A percentile compares a stretch with the other conserved stretches of the same genome.
These are phyloP conservation scores for Autographa pulchrina DNA, from an alignment of 2,888 invertebrate genomes.

Conservation along the genomic window DNA sequence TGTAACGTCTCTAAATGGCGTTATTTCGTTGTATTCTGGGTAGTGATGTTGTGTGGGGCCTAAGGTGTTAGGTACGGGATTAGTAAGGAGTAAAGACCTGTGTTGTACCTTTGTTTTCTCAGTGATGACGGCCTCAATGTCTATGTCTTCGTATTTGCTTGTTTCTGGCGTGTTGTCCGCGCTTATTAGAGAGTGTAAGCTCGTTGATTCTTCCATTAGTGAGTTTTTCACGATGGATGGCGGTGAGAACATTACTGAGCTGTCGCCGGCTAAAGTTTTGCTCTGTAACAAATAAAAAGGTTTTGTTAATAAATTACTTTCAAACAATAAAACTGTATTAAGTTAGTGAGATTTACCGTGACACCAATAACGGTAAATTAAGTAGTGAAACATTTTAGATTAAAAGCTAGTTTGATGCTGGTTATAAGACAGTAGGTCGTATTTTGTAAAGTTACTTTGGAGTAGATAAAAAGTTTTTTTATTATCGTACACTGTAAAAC, in stretches of 20 bases:
- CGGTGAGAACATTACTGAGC: conserved; percentile 95
- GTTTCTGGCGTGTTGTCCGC: conserved; percentile 82
- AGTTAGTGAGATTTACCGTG: no score
- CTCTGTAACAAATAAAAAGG: conserved; percentile 91
- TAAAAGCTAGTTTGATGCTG: no score
- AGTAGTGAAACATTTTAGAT: no score
- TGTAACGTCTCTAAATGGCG: conserved; percentile 77
- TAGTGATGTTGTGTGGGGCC: conserved; percentile 47
- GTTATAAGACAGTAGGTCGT: no score
- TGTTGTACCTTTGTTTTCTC: conserved; percentile 88
- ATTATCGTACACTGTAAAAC: no score
- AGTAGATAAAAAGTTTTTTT: no score
- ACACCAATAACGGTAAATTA: no score
- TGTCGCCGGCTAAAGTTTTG: conserved; percentile 94
- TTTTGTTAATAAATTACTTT: neutral
- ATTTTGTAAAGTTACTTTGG: no score
- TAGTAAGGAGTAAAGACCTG: conserved; percentile 85
- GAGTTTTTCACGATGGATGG: conserved; percentile 96
- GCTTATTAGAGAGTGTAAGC: conserved; percentile 88
- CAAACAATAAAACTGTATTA: no score
- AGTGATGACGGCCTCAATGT: conserved; percentile 80
- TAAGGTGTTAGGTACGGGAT: conserved; percentile 77
- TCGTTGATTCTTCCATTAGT: conserved; percentile 91
- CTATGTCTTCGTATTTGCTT: conserved; percentile 77
- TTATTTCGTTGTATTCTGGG: conserved; percentile 56